Base-by-base conservation (phyloP, 2,888 invertebrate species). In the Deilephila porcellus region DNA sequence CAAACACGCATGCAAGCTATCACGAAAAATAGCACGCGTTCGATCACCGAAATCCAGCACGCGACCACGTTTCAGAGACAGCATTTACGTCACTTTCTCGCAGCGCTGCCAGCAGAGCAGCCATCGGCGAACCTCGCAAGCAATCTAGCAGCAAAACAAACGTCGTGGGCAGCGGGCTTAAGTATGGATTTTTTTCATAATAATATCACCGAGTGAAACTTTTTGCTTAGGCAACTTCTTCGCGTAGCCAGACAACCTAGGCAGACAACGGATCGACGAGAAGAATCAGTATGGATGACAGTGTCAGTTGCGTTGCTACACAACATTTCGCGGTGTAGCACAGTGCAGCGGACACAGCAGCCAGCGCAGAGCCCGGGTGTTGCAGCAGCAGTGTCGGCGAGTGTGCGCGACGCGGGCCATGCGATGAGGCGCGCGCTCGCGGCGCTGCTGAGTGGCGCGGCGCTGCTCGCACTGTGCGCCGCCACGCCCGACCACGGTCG, bases 371-470 rank as follows among this genome's bases (percentile, higher is more conserved):
- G 37, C 11, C 14, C 20, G 34, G 8, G 19, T 37, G 64, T 34
- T 34, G 37, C 52, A 11, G 29, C 25, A 6, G 25, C 20, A 19
- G 53, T 71, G 62, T 59, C 73, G 71, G 20, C 53, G 25, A n/a
- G 37, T 60, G 74, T 72, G 71, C 72, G 74, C 62, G 53, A 34
- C 5, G 25, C 63, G 29, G 63, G 71, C 29, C 29, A 76, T 74
- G 79, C 74, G 71, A 81, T 82, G 84, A 79, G 73, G 78, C 72
- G 77, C 74, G 78, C 74, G 73, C 73, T 76, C 72, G 78, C 79
- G 56, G 77, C 78, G 56, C 79, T 83, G 73, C 75, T 76, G 71
- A 76, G 73, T 59, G 71, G 74, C 60, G 73, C 74, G 75, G 72
- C 56, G 74, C 75, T 63, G 52, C 53, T 63, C 63, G 20, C 56